phyloP scores from a whole-genome alignment of 2,113 vertebrate species.

The Etheostoma cragini region DNA sequence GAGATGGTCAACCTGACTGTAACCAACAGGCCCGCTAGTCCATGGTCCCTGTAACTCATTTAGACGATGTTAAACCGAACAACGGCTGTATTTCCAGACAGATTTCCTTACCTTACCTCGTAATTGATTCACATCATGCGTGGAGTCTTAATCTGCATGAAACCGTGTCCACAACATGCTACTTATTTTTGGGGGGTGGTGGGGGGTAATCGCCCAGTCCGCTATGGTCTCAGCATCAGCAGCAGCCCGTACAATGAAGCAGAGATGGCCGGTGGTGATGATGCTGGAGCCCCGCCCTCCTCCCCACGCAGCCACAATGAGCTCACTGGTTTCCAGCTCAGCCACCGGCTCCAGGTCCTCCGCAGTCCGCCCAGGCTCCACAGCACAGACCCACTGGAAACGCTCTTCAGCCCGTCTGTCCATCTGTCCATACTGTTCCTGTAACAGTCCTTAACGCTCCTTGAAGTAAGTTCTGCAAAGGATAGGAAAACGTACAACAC shows the following conservation, averaged over 20 bases:
- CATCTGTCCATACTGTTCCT: not conserved
- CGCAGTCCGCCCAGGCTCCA: slow-evolving; percentile 48
- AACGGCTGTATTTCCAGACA: not conserved
- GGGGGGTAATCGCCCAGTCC: not conserved
- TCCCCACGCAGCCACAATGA: slow-evolving; percentile 68
- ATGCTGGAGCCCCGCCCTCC: slow-evolving; percentile 82
- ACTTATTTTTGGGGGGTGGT: not conserved
- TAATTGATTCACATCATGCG: slow-evolving; percentile 36
- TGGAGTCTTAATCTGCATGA: slow-evolving; percentile 31
- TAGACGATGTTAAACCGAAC: slow-evolving; percentile 1
- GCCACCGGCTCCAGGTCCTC: slow-evolving; percentile 25
- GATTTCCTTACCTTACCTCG: slow-evolving; percentile 69
- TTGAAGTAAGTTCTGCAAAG: not conserved
- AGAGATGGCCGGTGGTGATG: slow-evolving; percentile 78
- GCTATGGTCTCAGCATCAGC: slow-evolving; percentile 78
- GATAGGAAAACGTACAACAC: not conserved
- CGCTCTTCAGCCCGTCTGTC: not conserved
- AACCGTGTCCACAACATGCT: slow-evolving; percentile 60
- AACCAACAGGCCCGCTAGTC: slow-evolving; percentile 64
- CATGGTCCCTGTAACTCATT: slow-evolving; percentile 24
- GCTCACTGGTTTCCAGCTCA: slow-evolving; percentile 68
- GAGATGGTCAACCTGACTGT: slow-evolving; percentile 34
- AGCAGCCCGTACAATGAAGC: slow-evolving; percentile 79
- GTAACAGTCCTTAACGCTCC: not conserved
- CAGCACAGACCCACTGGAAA: not conserved